A percentile compares a stretch with the other conserved stretches of the same genome.
Evolutionary conservation across 2,888 invertebrate species (phyloP).

Genomic region (Sialis fuliginosa): DNA sequence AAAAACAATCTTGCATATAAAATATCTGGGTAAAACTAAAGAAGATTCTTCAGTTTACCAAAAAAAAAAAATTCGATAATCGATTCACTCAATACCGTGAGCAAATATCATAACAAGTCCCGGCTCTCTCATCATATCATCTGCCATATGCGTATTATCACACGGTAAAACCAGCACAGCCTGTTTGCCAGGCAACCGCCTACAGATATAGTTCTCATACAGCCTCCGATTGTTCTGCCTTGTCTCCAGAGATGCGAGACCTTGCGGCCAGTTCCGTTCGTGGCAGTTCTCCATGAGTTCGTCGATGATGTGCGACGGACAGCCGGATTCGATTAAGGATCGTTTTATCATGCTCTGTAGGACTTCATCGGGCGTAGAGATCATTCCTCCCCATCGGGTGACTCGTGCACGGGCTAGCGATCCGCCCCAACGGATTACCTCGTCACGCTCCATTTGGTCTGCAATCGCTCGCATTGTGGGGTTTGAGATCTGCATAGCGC

Average conservation of each 20-base stretch:
- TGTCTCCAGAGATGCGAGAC: slow-evolving; percentile 80
- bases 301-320: slow-evolving; percentile 82
- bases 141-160: slow-evolving; percentile 88
- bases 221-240: slow-evolving; percentile 82
- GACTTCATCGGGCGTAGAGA: slow-evolving; percentile 90
- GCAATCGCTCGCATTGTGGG: slow-evolving; percentile 84
- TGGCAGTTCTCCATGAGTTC: slow-evolving; percentile 96
- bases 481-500: slow-evolving; percentile 81
- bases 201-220: slow-evolving; percentile 89
- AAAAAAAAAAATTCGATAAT: too few species aligned
- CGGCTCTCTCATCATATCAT: slow-evolving; percentile 91
- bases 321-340: slow-evolving; percentile 82
- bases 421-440: slow-evolving; percentile 77
- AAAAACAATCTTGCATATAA: too few species aligned
- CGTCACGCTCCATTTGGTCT: slow-evolving; percentile 88
- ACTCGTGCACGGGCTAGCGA: slow-evolving; percentile 71
- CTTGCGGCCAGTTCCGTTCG: slow-evolving; percentile 88
- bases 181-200: slow-evolving; percentile 87
- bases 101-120: slow-evolving; percentile 98
- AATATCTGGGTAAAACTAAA: too few species aligned
- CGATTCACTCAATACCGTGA: slow-evolving; percentile 69
- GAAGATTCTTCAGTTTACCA: too few species aligned
- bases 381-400: slow-evolving; percentile 96
- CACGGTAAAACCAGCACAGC: slow-evolving; percentile 88
- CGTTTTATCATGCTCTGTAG: slow-evolving; percentile 86